phyloP scores from a whole-genome alignment of 2,113 vertebrate genomes.

The Rana temporaria region DNA sequence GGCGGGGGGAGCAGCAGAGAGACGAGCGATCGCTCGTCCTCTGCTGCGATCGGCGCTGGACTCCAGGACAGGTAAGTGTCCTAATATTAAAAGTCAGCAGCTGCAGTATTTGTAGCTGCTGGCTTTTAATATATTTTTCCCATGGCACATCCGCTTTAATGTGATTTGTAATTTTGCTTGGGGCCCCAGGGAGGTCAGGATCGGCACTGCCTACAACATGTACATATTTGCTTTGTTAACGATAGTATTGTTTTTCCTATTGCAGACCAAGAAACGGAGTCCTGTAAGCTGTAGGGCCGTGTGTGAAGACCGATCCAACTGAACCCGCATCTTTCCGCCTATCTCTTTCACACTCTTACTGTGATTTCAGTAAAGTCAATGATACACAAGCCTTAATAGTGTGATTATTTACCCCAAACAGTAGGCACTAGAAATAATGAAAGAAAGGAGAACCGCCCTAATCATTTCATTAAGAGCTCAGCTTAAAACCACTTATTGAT shows the following conservation, averaged over 20 bases:
- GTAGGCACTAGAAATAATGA: neutral
- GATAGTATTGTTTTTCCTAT: neutral
- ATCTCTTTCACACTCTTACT: neutral
- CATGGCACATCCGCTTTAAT: no score
- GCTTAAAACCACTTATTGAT: conserved; percentile 45
- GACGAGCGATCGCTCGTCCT: no score
- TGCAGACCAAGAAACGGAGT: neutral
- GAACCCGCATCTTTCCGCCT: neutral
- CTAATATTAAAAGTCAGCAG: no score
- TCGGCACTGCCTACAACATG: no score
- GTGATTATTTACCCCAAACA: conserved; percentile 46
- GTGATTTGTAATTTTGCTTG: no score
- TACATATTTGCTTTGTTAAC: no score
- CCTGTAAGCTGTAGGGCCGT: conserved; percentile 30
- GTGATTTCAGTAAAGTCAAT: conserved; percentile 45
- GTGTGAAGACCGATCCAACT: neutral
- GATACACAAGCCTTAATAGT: conserved; percentile 28
- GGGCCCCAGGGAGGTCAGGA: no score
- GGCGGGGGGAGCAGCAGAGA: no score
- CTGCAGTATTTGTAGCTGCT: no score
- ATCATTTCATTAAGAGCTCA: conserved; percentile 41
- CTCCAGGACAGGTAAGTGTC: no score
- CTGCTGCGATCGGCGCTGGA: no score
- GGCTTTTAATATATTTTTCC: no score
- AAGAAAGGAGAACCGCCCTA: conserved; percentile 21